Base-by-base conservation (phyloP, 2,888 invertebrate species). In the Melieria omissa region DNA sequence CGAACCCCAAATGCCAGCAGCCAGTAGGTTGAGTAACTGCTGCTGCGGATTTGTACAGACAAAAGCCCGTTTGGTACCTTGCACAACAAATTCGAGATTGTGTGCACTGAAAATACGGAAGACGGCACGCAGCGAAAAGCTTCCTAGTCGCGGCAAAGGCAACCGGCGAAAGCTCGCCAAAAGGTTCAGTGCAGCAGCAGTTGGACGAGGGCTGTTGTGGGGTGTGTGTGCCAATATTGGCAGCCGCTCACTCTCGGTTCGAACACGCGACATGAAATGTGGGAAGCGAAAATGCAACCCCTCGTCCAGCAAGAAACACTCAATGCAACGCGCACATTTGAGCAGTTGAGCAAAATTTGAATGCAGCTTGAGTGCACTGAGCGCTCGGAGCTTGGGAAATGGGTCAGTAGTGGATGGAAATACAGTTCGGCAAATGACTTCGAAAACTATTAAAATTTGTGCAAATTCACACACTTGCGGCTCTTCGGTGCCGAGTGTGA, bases 331-430 rank as follows among this genome's bases (percentile, higher is more conserved):
- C 29, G 29, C 29, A 10, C 45, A 14, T 3, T 54, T 44, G 10
- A 5, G 46, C 55, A 64, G 49, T 42, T 77, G 78, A 78, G 77
- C 71, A 75, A 54, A 71, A 74, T 78, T 65, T 63, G 14, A 14
- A 29, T 41, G 54, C 1, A 12, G n/a, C 62, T 47, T 73, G 69
- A 57, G 64, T 42, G n/a, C 65, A 64, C 65, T 69, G 73, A 49
- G 71, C 70, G 73, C 68, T 67, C 68, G 72, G 71, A 57, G 71
- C 71, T 54, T 70, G 69, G 72, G 76, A 84, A 80, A 79, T 84
- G 84, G 84, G 83, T 83, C 84, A 85, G 85, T 83, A 84, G 84
- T 84, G 76, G 76, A 73, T 60, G 41, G 60, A 45, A 49, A 57
- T 65, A 52, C 41, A 54, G 62, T 63, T 55, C 57, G 29, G 63